A percentile compares a stretch with the other conserved stretches of the same genome.
phyloP scores from a whole-genome alignment of 2,888 invertebrate genomes.

The Siphonodentalium dalli region DNA sequence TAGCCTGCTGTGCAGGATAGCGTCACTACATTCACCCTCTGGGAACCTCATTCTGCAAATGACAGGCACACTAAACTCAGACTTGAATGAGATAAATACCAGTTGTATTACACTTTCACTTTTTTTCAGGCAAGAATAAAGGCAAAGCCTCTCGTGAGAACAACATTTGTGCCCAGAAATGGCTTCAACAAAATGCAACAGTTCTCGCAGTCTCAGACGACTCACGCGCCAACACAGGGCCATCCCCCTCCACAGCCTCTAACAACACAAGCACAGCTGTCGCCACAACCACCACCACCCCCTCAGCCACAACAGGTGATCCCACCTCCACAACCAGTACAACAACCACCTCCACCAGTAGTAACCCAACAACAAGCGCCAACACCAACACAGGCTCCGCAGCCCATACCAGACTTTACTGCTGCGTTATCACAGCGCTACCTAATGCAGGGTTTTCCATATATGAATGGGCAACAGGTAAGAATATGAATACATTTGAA shows the following conservation, averaged over 20 bases:
- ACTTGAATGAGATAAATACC: no score
- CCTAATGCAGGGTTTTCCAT: slow-evolving; percentile 35
- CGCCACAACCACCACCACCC: slow-evolving; percentile 30
- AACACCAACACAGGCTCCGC: slow-evolving; percentile 4
- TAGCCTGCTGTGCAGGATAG: no score
- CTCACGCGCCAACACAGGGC: slow-evolving; percentile 66
- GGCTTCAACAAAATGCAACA: slow-evolving; percentile 32
- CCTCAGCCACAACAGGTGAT: slow-evolving; percentile 29
- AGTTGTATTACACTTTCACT: no score
- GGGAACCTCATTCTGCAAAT: no score
- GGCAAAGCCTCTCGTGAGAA: slow-evolving; percentile 76
- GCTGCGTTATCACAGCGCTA: slow-evolving; percentile 17
- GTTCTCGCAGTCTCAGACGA: slow-evolving; percentile 6
- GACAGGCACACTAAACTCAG: no score
- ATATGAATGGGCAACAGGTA: slow-evolving; percentile 43
- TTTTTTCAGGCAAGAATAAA: slow-evolving; percentile 75
- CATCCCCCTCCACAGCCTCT: slow-evolving; percentile 67
- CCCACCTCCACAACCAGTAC: slow-evolving; percentile 25
- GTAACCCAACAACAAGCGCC: slow-evolving; percentile 31
- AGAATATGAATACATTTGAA: not conserved
- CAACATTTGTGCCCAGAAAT: slow-evolving; percentile 69
- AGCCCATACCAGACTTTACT: no score
- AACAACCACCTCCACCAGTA: slow-evolving; percentile 31
- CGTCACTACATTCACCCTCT: no score
- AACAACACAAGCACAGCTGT: slow-evolving; percentile 34